Percentiles rank a stretch among this genome's conserved stretches.
phyloP scores from a whole-genome alignment of 2,888 invertebrate species.

The Melinaea menophilus region DNA sequence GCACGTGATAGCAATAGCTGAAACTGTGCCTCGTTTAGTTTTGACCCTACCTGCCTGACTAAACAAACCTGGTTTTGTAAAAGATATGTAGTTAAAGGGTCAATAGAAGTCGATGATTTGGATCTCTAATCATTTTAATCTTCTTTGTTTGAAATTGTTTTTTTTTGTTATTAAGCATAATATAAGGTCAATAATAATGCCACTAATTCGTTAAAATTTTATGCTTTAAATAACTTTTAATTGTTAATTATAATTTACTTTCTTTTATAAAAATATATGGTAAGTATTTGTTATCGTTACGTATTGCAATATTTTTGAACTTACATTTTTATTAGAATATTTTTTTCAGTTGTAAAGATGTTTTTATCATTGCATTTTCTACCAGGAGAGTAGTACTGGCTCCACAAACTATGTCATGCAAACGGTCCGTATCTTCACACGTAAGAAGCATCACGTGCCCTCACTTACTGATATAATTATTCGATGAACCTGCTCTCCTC shows the following conservation, averaged over 20 bases:
- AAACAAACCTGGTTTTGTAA: background rate
- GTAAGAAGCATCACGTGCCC: constrained; percentile 52
- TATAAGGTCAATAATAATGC: too few species aligned
- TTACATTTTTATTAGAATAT: background rate
- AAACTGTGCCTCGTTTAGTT: constrained; percentile 36
- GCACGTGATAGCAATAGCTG: constrained; percentile 54
- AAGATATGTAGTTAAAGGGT: too few species aligned
- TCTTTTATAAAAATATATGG: too few species aligned
- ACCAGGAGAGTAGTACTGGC: background rate
- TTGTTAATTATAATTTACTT: too few species aligned
- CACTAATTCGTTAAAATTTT: too few species aligned
- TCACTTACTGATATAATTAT: constrained; percentile 68
- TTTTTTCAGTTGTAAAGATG: background rate
- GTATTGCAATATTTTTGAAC: too few species aligned
- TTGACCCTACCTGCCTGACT: background rate
- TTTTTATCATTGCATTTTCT: background rate
- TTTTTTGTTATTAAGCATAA: too few species aligned
- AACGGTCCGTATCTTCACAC: constrained; percentile 45
- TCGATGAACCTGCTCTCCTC: constrained; percentile 13
- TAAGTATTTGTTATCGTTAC: too few species aligned
- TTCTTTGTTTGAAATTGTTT: too few species aligned
- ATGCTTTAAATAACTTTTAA: too few species aligned
- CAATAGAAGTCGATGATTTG: too few species aligned
- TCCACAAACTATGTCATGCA: background rate
- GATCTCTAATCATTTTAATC: too few species aligned